A percentile compares a stretch with the other conserved stretches of the same genome.
These are phyloP conservation scores for Paracyclopina nana DNA, from an alignment of 1,140 invertebrate species.

Conservation along the genomic window DNA sequence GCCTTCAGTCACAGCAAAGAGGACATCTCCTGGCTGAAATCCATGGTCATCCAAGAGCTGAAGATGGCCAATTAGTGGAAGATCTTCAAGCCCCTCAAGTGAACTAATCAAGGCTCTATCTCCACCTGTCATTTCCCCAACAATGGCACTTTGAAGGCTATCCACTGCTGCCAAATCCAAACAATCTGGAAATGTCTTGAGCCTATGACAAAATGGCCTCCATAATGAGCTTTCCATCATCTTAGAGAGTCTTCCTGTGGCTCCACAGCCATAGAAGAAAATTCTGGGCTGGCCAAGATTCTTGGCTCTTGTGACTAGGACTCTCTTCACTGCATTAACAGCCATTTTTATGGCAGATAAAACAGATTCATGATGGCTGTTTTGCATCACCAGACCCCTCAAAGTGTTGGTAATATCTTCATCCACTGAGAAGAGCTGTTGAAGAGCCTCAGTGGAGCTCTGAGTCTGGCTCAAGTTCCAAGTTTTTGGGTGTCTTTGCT, in stretches of 20 bases:
- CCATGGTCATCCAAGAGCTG: neutral
- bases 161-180: too few species aligned
- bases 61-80: neutral
- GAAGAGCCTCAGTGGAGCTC: neutral
- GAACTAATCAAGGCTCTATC: slow-evolving; percentile 3
- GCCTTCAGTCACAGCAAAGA: slow-evolving; percentile 2
- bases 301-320: neutral
- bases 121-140: neutral
- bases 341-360: too few species aligned
- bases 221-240: neutral
- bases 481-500: neutral
- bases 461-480: neutral
- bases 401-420: neutral
- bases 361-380: neutral
- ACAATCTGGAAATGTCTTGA: too few species aligned
- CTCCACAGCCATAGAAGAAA: neutral
- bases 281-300: too few species aligned
- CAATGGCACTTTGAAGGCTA: neutral
- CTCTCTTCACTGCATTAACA: neutral
- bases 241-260: neutral
- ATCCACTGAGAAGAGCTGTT: neutral
- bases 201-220: neutral
- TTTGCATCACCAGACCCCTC: neutral
- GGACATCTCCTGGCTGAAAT: neutral
- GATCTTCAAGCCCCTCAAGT: neutral